phyloP scores from a whole-genome alignment of 2,888 invertebrate genomes.

The Drosophila kambysellisi region DNA sequence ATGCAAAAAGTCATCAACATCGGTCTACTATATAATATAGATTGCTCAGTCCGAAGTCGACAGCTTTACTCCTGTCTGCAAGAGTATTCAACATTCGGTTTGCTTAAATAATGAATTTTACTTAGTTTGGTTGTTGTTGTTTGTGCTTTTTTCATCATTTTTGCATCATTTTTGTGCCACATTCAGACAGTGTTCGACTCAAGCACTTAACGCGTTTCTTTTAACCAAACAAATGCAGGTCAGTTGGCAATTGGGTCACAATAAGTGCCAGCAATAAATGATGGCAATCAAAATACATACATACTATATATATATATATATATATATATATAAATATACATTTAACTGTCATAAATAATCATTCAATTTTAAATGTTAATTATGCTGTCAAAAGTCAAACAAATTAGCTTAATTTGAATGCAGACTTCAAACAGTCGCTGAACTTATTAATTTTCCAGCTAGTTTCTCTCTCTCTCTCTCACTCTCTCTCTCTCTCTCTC shows the following conservation, averaged over 20 bases:
- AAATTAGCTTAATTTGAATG: not conserved
- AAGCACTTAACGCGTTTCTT: slow-evolving; percentile 52
- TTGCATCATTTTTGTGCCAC: slow-evolving; percentile 11
- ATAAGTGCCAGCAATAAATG: slow-evolving; percentile 4
- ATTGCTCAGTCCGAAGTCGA: accelerated
- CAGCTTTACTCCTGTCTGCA: not conserved
- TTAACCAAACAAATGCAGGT: slow-evolving; percentile 50
- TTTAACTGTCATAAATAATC: not conserved
- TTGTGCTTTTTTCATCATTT: slow-evolving; percentile 11
- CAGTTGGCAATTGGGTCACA: slow-evolving; percentile 68
- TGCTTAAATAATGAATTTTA: accelerated
- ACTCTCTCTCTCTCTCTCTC: not conserved
- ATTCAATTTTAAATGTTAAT: slow-evolving; percentile 2
- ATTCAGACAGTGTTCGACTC: slow-evolving; percentile 6
- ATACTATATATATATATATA: not conserved
- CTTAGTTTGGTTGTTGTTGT: not conserved
- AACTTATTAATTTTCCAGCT: not conserved
- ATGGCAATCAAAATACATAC: not conserved
- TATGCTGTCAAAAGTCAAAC: not conserved
- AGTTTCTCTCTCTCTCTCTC: not conserved
- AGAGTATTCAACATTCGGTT: not conserved
- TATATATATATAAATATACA: not conserved
- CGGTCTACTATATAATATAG: not conserved
- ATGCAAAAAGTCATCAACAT: not conserved
- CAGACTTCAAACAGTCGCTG: slow-evolving; percentile 1